Evolutionary conservation across 2,797 vertebrate genomes (phyloP).

Genomic region (Molossus molossus): DNA sequence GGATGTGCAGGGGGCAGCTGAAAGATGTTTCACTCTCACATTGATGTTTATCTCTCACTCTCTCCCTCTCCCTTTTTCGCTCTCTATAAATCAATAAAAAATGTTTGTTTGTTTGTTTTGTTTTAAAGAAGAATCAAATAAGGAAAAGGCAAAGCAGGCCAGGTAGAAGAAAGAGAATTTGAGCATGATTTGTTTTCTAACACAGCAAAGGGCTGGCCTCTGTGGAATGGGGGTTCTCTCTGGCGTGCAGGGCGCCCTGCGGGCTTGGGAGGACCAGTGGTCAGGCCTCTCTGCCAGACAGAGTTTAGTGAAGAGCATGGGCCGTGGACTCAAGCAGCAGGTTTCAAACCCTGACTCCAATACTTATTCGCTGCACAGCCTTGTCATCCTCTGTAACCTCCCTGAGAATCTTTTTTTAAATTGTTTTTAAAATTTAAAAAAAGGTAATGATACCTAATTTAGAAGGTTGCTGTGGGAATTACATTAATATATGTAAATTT

Average conservation of each 20-base stretch:
- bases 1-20: background rate
- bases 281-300: background rate
- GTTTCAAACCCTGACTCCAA: background rate
- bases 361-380: background rate
- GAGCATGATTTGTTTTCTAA: background rate
- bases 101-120: background rate
- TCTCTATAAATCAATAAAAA: background rate
- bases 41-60: background rate
- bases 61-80: background rate
- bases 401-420: background rate
- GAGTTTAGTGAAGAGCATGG: background rate
- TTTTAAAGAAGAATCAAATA: background rate
- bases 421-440: constrained; percentile 28
- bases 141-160: background rate
- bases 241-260: no score
- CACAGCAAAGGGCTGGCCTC: background rate
- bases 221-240: background rate
- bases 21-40: background rate
- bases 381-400: background rate
- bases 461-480: background rate
- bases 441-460: constrained; percentile 4
- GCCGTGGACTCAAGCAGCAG: background rate
- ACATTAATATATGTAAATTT: background rate
- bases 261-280: background rate
- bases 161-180: background rate